A percentile compares a stretch with the other conserved stretches of the same genome.
phyloP scores from a whole-genome alignment of 2,113 vertebrate genomes.

The Orthonyx spaldingii region DNA sequence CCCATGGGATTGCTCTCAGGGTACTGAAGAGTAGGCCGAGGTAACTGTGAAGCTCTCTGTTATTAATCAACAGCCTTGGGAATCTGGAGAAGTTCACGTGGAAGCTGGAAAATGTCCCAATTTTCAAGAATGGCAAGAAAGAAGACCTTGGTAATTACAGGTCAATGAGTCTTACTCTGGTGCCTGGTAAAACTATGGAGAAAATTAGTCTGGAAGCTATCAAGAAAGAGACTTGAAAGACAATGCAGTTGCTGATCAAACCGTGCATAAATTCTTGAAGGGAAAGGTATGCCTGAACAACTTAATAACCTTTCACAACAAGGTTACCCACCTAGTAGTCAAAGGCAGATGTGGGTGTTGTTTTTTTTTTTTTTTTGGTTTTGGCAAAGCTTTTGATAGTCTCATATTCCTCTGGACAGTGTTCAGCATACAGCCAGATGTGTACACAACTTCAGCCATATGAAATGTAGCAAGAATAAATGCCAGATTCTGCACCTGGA shows the following conservation, averaged over 20 bases:
- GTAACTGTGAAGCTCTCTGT: neutral
- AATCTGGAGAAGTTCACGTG: neutral
- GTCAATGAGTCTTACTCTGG: neutral
- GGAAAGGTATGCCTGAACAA: neutral
- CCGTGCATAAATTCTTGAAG: neutral
- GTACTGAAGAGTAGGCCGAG: neutral
- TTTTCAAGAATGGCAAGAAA: neutral
- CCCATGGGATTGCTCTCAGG: neutral
- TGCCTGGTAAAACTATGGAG: neutral
- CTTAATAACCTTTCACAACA: neutral
- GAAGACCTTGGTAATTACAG: neutral
- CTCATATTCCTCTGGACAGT: neutral
- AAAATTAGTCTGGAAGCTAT: neutral
- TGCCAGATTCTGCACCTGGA: neutral
- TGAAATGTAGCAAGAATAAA: neutral
- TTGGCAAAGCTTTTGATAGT: neutral
- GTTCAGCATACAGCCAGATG: fast-evolving
- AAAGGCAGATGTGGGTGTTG: neutral
- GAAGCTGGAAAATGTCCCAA: neutral
- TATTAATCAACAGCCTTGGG: neutral
- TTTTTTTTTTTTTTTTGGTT: fast-evolving
- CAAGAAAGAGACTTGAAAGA: neutral
- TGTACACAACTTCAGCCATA: neutral
- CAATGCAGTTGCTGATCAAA: fast-evolving
- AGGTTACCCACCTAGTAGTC: neutral